These are phyloP conservation scores for Lumbricus terrestris DNA, from an alignment of 2,888 invertebrate genomes.

Conservation along the genomic window DNA sequence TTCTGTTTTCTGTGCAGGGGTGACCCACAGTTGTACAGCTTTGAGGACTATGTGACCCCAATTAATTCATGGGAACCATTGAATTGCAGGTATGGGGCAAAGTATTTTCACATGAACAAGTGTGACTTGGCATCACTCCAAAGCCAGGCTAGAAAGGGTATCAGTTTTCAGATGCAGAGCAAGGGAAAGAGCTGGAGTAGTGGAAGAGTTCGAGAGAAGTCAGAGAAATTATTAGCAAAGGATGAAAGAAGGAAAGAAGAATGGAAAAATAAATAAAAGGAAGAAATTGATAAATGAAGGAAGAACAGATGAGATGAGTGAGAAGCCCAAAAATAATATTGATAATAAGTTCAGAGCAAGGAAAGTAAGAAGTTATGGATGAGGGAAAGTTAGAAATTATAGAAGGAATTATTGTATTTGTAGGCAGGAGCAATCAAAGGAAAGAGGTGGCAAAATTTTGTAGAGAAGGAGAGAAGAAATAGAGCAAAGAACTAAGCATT, in stretches of 20 bases:
- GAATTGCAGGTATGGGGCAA: not conserved
- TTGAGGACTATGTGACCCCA: slow-evolving; percentile 3
- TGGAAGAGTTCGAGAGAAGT: not conserved
- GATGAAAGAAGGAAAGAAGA: not conserved
- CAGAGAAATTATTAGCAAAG: not conserved
- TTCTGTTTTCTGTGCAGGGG: not conserved
- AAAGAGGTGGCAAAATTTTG: not conserved
- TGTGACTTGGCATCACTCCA: not conserved
- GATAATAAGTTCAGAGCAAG: slow-evolving; percentile 12
- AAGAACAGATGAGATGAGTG: no score
- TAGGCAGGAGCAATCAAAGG: not conserved
- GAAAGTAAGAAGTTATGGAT: not conserved
- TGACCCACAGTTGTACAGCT: not conserved
- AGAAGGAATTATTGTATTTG: not conserved
- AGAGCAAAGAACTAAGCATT: not conserved
- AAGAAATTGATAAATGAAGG: not conserved
- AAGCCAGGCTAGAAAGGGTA: not conserved
- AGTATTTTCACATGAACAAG: not conserved
- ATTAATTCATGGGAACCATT: not conserved
- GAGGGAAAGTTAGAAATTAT: no score
- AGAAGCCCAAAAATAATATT: not conserved
- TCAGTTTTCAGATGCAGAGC: not conserved
- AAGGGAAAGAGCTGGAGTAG: not conserved
- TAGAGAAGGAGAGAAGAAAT: not conserved
- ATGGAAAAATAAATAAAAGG: not conserved